phyloP scores from a whole-genome alignment of 1,140 invertebrate species.

The Bombus breviceps region DNA sequence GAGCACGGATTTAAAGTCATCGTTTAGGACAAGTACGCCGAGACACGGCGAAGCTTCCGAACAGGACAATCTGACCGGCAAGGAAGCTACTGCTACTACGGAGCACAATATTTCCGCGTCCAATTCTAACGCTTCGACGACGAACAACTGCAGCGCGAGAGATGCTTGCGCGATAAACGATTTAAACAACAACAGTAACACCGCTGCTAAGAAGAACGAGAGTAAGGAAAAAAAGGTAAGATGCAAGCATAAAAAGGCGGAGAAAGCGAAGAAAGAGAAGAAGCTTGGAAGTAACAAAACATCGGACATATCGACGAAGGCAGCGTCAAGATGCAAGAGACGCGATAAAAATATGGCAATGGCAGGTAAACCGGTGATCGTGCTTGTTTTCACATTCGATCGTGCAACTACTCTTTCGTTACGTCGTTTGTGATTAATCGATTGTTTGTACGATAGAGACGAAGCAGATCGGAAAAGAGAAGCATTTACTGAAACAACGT shows the following conservation, averaged over 20 bases:
- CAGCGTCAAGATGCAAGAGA: background rate
- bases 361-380: background rate
- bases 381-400: rapidly evolving
- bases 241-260: too few relatives aligned
- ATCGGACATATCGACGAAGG: background rate
- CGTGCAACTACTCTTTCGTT: background rate
- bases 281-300: background rate
- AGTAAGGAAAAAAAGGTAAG: background rate
- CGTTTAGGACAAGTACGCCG: background rate
- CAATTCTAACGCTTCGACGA: background rate
- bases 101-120: background rate
- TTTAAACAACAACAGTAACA: too few relatives aligned
- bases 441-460: background rate
- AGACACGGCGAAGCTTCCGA: background rate
- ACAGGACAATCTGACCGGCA: background rate
- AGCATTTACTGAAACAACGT: background rate
- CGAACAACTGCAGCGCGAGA: background rate
- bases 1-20: rapidly evolving
- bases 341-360: background rate
- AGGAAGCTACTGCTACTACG: background rate
- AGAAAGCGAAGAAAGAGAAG: background rate
- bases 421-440: background rate
- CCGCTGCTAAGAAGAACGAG: too few relatives aligned
- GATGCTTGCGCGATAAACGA: background rate
- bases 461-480: background rate